Evolutionary conservation across 92 coral and sea anemone genomes (phyloP).

Genomic region (Parazoanthus atlanticus): DNA sequence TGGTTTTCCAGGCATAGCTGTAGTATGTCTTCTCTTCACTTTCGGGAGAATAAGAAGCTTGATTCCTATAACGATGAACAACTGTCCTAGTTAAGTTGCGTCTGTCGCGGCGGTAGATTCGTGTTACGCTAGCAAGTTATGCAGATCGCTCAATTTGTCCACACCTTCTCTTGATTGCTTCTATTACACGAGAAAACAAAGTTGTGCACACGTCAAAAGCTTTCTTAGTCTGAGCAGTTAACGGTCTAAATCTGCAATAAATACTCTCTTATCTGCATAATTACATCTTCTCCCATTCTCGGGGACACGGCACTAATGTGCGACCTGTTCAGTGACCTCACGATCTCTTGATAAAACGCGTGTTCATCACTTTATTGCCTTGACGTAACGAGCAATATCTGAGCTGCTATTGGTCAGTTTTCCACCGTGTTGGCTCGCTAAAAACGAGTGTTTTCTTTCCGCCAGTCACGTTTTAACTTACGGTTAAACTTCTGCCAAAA

Average conservation of each 20-base stretch:
- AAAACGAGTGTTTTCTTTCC: background rate
- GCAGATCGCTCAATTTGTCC: background rate
- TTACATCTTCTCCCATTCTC: background rate
- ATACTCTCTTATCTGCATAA: background rate
- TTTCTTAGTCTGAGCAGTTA: background rate
- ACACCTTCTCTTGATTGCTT: slow-evolving; percentile 7
- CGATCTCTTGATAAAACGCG: background rate
- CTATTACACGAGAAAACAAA: background rate
- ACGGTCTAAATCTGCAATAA: background rate
- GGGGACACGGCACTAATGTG: background rate
- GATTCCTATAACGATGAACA: background rate
- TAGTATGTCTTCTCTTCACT: background rate
- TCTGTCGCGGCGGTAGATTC: background rate
- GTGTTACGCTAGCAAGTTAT: background rate
- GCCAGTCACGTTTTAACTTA: slow-evolving; percentile 11
- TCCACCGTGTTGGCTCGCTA: background rate
- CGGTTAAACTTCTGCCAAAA: background rate
- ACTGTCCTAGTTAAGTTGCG: background rate
- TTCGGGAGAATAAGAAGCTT: background rate
- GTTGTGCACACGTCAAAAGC: background rate
- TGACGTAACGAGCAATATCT: background rate
- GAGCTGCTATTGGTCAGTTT: background rate
- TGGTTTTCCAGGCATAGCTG: slow-evolving; percentile 35
- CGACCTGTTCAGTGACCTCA: background rate
- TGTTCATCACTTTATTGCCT: background rate